Percentiles rank a stretch among this genome's conserved stretches.
Conservation (phyloP, 2,888 invertebrate species). For the Orthosia gracilis region DNA sequence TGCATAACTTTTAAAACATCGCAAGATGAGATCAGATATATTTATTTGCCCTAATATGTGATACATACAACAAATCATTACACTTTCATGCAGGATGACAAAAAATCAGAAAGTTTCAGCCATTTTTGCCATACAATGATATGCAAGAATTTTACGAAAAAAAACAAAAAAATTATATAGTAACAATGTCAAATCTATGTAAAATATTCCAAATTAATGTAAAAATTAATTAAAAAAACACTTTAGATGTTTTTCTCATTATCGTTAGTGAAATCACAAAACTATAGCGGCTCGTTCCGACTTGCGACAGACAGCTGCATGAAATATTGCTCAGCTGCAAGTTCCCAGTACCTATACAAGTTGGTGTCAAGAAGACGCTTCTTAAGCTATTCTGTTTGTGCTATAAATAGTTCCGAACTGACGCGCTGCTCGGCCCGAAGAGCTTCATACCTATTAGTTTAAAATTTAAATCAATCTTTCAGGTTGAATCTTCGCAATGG, state of each 20-base stretch:
- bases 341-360: neutral
- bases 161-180: too few species aligned
- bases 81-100: too few species aligned
- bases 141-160: too few species aligned
- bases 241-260: neutral
- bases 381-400: conserved; percentile 28
- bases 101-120: too few species aligned
- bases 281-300: neutral
- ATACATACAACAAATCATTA: too few species aligned
- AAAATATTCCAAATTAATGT: too few species aligned
- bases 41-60: too few species aligned
- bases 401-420: conserved; percentile 18
- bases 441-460: conserved; percentile 3
- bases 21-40: too few species aligned
- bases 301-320: neutral
- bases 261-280: neutral
- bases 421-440: neutral
- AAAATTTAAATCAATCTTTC: conserved; percentile 12
- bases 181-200: too few species aligned
- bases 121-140: too few species aligned
- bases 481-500: too few species aligned
- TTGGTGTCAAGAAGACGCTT: conserved; percentile 8
- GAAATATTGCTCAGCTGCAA: conserved; percentile 20
- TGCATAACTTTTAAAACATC: neutral
- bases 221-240: too few species aligned